phyloP scores from a whole-genome alignment of 2,888 invertebrate species.

The Metellina segmentata region DNA sequence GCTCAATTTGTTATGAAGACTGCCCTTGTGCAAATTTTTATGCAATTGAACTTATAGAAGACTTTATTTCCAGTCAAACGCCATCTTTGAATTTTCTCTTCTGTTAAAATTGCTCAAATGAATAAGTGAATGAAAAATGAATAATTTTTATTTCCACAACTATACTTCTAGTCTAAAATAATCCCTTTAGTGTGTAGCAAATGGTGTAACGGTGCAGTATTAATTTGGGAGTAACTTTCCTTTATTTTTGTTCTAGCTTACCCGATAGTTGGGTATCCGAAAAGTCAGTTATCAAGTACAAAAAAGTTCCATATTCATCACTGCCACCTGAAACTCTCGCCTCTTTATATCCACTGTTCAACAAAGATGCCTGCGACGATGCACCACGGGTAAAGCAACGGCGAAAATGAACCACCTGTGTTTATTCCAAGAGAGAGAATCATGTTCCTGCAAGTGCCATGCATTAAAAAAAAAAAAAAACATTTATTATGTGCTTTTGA shows the following conservation, averaged over 20 bases:
- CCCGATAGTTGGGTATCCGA: constrained; percentile 93
- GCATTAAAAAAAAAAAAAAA: constrained; percentile 55
- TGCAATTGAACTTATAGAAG: too few species aligned
- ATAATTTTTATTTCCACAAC: too few species aligned
- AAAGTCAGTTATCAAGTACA: constrained; percentile 81
- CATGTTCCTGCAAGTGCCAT: constrained; percentile 77
- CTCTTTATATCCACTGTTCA: constrained; percentile 22
- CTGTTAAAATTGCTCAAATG: too few species aligned
- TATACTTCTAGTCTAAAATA: too few species aligned
- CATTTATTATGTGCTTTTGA: constrained; percentile 55
- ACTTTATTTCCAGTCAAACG: too few species aligned
- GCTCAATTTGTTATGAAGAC: too few species aligned
- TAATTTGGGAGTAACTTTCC: not conserved
- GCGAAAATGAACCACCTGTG: constrained; percentile 44
- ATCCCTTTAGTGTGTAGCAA: too few species aligned
- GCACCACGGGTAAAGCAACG: constrained; percentile 68
- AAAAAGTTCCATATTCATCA: constrained; percentile 80
- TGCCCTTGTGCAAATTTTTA: too few species aligned
- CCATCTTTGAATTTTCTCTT: too few species aligned
- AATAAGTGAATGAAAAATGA: too few species aligned
- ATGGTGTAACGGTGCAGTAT: too few species aligned
- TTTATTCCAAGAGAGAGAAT: constrained; percentile 56
- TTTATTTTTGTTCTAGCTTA: constrained; percentile 84
- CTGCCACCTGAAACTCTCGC: constrained; percentile 79
- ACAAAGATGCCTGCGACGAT: constrained; percentile 22